Conservation (phyloP, 2,888 invertebrate species). For the Escarpia spicata region DNA sequence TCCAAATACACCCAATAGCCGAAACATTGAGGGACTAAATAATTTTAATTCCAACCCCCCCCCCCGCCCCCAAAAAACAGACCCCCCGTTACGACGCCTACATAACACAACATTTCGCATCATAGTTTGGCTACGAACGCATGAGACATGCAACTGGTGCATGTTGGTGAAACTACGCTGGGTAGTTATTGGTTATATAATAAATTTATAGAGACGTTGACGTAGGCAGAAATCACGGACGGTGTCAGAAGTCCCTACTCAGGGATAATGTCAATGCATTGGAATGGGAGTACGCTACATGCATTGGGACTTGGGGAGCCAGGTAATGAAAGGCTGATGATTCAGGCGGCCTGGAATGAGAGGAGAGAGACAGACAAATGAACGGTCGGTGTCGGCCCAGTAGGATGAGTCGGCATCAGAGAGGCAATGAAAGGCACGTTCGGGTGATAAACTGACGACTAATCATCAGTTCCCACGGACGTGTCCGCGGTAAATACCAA, state of each 20-base stretch:
- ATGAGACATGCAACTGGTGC: background rate
- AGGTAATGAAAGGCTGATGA: background rate
- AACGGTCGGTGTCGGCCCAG: background rate
- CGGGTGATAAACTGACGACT: background rate
- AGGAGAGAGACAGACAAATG: background rate
- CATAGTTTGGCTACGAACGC: background rate
- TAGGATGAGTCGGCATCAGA: background rate
- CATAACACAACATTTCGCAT: background rate
- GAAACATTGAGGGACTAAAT: no score
- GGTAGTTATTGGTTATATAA: background rate
- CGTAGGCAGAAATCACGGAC: background rate
- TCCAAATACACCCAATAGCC: no score
- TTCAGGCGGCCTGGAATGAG: background rate
- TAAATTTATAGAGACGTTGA: background rate
- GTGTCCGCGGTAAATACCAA: background rate
- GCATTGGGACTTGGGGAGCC: background rate
- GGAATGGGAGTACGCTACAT: background rate
- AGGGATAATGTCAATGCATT: background rate
- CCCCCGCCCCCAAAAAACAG: no score
- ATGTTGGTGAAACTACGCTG: background rate
- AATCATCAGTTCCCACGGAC: background rate
- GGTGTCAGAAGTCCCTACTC: background rate
- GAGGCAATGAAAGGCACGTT: background rate
- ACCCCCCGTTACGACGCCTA: no score
- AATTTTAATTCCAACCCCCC: no score